phyloP scores from a whole-genome alignment of 2,888 invertebrate genomes.

The Acronicta leporina region DNA sequence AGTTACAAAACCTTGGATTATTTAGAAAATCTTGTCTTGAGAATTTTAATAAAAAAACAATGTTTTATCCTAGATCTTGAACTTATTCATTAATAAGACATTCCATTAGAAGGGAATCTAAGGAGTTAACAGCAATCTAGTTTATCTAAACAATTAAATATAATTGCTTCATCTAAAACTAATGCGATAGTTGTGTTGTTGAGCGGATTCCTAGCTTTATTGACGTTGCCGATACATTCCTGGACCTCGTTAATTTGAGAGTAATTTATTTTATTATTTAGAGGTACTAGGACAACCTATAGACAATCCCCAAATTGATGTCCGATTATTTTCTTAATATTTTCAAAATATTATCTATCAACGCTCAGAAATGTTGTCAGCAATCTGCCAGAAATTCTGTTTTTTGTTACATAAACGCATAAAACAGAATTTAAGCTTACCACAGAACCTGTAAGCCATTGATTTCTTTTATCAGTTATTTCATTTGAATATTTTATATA shows the following conservation, averaged over 20 bases:
- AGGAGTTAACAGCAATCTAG: constrained; percentile 35
- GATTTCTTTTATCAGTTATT: no score
- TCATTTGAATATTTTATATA: no score
- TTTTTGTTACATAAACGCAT: no score
- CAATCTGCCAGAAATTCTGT: no score
- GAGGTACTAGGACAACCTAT: constrained; percentile 4
- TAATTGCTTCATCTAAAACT: constrained; percentile 46
- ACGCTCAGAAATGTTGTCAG: no score
- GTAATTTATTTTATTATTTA: constrained; percentile 32
- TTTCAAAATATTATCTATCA: neutral
- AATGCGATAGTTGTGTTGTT: constrained; percentile 46
- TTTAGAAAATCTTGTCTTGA: no score
- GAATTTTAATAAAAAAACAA: no score
- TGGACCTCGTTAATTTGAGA: constrained; percentile 17
- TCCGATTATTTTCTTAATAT: neutral
- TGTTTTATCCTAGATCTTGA: neutral
- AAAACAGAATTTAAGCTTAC: no score
- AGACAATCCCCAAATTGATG: neutral
- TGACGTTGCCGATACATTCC: constrained; percentile 19
- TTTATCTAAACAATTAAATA: constrained; percentile 37
- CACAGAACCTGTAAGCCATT: no score
- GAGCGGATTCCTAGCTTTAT: constrained; percentile 41
- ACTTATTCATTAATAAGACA: constrained; percentile 24
- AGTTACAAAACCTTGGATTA: no score
- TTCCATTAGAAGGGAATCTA: constrained; percentile 44